Evolutionary conservation across 2,888 invertebrate genomes (phyloP), one percentile per base, ranked within the genome.

Genomic region (Neoscelio sp.): DNA sequence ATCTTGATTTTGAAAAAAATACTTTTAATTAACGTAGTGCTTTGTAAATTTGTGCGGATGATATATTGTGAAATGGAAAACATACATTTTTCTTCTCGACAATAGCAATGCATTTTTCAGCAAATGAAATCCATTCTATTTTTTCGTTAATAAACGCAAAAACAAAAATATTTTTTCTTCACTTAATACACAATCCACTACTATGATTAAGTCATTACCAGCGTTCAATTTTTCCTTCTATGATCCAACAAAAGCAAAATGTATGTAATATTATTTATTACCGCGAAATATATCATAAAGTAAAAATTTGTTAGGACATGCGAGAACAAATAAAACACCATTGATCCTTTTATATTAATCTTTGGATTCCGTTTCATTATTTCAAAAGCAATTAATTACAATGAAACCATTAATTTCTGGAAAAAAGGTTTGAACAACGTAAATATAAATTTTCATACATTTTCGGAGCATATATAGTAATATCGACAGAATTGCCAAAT

Each of bases 1-100:
- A 2, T 12, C 10, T n/a, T 20, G 10, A 62, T 33, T 48, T 35
- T 18, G 26, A 50, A 50, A 28, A 65, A 64, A 33, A 50, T n/a
- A 52, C 26, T 65, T 50, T 65, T 52, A 65, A 65, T 65, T 52
- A 42, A 7, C 42, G n/a, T 15, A 52, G 52, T 65, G 65, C 42
- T 40, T 40, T 30, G 50, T 65, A 65, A 52, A 42, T 50, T 42
- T 42, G 12, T n/a, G 7, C 40, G 50, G 2, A 52, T 30, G 18
- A 18, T 30, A 40, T 40, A 64, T 33, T 18, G 50, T 50, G 28
- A 15, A 30, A 30, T 26, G 26, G 30, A 42, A 30, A 12, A 42
- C n/a, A 17, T 38, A 30, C 18, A 52, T 48, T 50, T 48, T 48
- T 64, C 26, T 52, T 20, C 30, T 46, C 26, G 58, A 40, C 8